phyloP scores from a whole-genome alignment of 2,113 vertebrate genomes.

The Poeciliopsis prolifica region DNA sequence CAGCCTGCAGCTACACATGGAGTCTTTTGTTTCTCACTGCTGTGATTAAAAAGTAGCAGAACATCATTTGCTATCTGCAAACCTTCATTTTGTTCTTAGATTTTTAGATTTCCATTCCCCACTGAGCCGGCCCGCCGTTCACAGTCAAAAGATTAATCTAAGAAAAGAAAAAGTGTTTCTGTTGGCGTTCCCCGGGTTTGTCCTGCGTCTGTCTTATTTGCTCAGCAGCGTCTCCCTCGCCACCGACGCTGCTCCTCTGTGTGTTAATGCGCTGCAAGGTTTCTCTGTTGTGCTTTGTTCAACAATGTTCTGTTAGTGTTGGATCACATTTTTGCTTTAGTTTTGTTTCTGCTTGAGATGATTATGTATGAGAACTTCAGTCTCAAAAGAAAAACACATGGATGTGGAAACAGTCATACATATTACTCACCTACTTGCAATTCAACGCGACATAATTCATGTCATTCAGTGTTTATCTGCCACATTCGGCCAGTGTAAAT shows the following conservation, averaged over 20 bases:
- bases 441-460: neutral
- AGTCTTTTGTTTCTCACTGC: slow-evolving; percentile 39
- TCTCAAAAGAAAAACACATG: neutral
- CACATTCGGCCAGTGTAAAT: neutral
- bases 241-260: neutral
- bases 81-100: slow-evolving; percentile 25
- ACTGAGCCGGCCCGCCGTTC: slow-evolving; percentile 4
- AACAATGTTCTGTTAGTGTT: slow-evolving; percentile 5
- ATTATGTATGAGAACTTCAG: neutral
- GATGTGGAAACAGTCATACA: neutral
- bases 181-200: neutral
- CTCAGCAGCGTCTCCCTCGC: neutral
- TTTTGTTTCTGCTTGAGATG: slow-evolving; percentile 5
- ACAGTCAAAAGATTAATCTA: slow-evolving; percentile 1
- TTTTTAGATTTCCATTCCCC: slow-evolving; percentile 11
- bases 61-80: slow-evolving; percentile 18
- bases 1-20: slow-evolving; percentile 38
- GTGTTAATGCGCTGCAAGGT: slow-evolving; percentile 7
- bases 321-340: slow-evolving; percentile 22
- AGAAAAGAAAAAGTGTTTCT: neutral
- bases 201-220: slow-evolving; percentile 18
- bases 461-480: neutral
- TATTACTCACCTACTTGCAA: neutral
- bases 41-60: slow-evolving; percentile 32
- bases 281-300: slow-evolving; percentile 24